phyloP scores from a whole-genome alignment of 1,140 invertebrate species.

The Argopecten irradians region DNA sequence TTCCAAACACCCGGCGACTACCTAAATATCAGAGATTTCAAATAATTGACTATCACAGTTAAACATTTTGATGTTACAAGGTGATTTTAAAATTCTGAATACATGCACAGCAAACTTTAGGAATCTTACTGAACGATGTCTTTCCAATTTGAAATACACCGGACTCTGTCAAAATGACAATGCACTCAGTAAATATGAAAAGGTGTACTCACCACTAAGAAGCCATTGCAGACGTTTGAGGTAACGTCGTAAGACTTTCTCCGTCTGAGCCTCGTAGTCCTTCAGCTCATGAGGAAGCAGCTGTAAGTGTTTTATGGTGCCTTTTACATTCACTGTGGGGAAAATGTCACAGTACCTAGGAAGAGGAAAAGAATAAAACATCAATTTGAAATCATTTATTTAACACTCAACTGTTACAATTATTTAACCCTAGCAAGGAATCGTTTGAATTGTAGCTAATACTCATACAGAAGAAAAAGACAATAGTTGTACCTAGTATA shows the following conservation, averaged over 20 bases:
- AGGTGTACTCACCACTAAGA: conserved; percentile 69
- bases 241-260: conserved; percentile 71
- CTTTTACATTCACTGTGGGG: conserved; percentile 76
- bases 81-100: not conserved
- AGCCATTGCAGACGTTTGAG: conserved; percentile 76
- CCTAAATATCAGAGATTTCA: conserved; percentile 58
- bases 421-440: not conserved
- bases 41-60: not conserved
- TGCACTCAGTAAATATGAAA: not conserved
- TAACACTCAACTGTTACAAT: no score
- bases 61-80: not conserved
- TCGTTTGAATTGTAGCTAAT: no score
- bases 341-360: conserved; percentile 76
- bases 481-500: no score
- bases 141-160: not conserved
- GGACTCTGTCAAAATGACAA: not conserved
- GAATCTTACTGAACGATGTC: no score
- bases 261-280: conserved; percentile 74
- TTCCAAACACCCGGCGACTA: conserved; percentile 76
- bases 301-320: conserved; percentile 76
- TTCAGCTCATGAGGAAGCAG: conserved; percentile 75
- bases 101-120: no score
- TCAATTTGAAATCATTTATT: no score
- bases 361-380: not conserved
- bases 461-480: no score